Conservation (phyloP, 2,888 invertebrate species). For the Drosophila eohydei region DNA sequence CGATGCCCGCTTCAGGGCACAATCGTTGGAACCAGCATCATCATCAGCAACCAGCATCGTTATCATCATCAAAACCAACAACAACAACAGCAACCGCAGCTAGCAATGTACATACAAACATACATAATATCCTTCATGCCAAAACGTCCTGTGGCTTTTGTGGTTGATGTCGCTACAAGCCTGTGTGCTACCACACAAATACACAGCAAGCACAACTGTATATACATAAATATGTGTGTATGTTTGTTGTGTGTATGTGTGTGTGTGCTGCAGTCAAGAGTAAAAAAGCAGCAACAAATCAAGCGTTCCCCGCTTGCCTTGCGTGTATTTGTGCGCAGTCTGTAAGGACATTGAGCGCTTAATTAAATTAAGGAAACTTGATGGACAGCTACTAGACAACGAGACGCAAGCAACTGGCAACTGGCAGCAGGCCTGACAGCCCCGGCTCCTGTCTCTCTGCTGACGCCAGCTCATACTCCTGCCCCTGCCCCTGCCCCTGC, state of each 20-base stretch:
- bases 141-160: constrained; percentile 77
- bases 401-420: constrained; percentile 39
- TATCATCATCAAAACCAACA: constrained; percentile 15
- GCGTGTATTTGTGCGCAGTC: constrained; percentile 43
- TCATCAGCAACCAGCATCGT: constrained; percentile 5
- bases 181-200: constrained; percentile 38
- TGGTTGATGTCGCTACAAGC: constrained; percentile 65
- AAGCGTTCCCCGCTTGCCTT: constrained; percentile 59
- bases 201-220: not conserved
- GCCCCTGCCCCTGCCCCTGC: not conserved
- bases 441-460: not conserved
- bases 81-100: constrained; percentile 9
- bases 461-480: not conserved
- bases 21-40: constrained; percentile 39
- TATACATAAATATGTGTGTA: constrained; percentile 2
- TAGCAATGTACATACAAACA: constrained; percentile 25
- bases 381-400: constrained; percentile 80
- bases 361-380: constrained; percentile 77
- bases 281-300: constrained; percentile 76
- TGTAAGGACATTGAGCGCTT: constrained; percentile 79
- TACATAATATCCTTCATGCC: constrained; percentile 74
- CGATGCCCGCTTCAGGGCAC: constrained; percentile 52
- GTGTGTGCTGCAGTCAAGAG: constrained; percentile 71
- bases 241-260: constrained; percentile 12
- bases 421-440: constrained; percentile 24